Percentiles rank a stretch among this genome's conserved stretches.
These are phyloP conservation scores for Brachyalestes nurse DNA, from an alignment of 2,797 vertebrate species.

Conservation along the genomic window DNA sequence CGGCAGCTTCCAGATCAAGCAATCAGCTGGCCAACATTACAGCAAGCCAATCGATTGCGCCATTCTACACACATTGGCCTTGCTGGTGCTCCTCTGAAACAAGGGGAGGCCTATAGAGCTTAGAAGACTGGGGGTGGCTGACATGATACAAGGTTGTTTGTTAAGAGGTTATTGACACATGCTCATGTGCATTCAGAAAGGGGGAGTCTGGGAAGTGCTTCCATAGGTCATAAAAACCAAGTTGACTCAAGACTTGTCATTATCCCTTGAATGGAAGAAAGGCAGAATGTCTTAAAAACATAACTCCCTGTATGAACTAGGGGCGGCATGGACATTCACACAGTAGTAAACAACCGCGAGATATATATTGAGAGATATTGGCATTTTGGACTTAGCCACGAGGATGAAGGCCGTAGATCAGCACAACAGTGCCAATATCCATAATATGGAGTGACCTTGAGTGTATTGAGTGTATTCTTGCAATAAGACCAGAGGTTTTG, in stretches of 20 bases:
- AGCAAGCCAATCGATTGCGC: slow-evolving; percentile 71
- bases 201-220: neutral
- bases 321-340: no score
- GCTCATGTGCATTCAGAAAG: slow-evolving; percentile 4
- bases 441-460: no score
- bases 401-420: no score
- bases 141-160: slow-evolving; percentile 60
- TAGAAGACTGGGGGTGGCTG: slow-evolving; percentile 51
- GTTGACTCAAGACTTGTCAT: neutral
- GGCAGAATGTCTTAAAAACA: neutral
- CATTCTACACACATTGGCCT: slow-evolving; percentile 59
- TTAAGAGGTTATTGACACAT: slow-evolving; percentile 71
- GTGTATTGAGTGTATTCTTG: no score
- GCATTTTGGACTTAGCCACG: no score
- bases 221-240: neutral
- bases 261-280: neutral
- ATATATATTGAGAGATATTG: no score
- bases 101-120: slow-evolving; percentile 46
- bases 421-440: no score
- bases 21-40: slow-evolving; percentile 82
- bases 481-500: no score
- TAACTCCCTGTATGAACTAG: no score
- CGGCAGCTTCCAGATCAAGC: slow-evolving; percentile 76
- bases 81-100: slow-evolving; percentile 63
- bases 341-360: no score